Base-by-base conservation (phyloP, 1,140 invertebrate species). In the Plodia interpunctella region DNA sequence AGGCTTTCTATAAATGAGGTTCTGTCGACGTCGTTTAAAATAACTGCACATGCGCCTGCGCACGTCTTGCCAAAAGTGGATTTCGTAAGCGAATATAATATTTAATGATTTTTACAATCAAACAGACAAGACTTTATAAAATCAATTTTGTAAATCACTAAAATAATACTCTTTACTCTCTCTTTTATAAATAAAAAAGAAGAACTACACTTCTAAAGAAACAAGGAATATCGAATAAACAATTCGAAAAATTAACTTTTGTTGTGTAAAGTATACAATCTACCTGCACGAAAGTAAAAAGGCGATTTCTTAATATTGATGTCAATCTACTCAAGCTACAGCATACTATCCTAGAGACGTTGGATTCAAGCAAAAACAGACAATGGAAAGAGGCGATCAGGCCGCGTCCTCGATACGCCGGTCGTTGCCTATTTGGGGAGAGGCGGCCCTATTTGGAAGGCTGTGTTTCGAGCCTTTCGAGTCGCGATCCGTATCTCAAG, bases 381-480 rank as follows among this genome's bases (percentile, higher is more conserved):
- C 82, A 87, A 88, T 85, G 79, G 80, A 78, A 87, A 77, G 74
- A 82, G 76, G 78, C 80, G 73, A 69, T 49, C 57, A 59, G 70
- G 70, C 55, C 61, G 57, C 63, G 74, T 75, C 81, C 83, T 80
- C 81, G 76, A 83, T 86, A 80, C 67, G 64, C 60, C 59, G 58
- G 77, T 65, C 70, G 71, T 66, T 87, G 74, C 86, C 86, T 87
- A 88, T 87, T 88, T 88, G 69, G 86, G 51, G 80, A 83, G 66
- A 63, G 58, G 65, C 60, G 63, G 66, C 83, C 86, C 78, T 88
- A 88, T 88, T 88, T 81, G 86, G 86, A 87, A 88, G 71, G 79
- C 82, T 87, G 83, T 76, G 78, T 65, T 80, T 76, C 82, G 13
- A 35, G 30, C 30, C 30, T 32, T 32, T 32, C 30, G 72, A 85